phyloP scores from a whole-genome alignment of 2,888 invertebrate genomes.

The Eupithecia subumbrata region DNA sequence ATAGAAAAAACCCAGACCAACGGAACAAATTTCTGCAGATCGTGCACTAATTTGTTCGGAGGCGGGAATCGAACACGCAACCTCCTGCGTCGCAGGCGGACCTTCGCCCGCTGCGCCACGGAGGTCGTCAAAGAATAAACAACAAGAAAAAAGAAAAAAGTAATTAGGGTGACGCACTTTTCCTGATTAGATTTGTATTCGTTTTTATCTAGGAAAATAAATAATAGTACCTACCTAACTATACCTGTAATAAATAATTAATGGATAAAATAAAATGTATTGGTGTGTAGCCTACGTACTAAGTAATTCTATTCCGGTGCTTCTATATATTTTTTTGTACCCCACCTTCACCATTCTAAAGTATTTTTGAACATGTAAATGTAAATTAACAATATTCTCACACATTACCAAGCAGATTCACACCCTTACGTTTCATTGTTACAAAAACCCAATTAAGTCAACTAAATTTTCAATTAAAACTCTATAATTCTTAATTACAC shows the following conservation, averaged over 20 bases:
- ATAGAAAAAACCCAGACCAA: too few relatives aligned
- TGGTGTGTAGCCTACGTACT: not conserved
- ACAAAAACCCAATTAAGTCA: slow-evolving; percentile 32
- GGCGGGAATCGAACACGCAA: too few relatives aligned
- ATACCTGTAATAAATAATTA: too few relatives aligned
- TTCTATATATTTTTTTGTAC: not conserved
- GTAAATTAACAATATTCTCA: slow-evolving; percentile 18
- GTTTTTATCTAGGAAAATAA: too few relatives aligned
- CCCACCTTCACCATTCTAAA: not conserved
- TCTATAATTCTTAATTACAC: slow-evolving; percentile 42
- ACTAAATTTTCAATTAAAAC: slow-evolving; percentile 40
- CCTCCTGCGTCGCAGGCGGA: too few relatives aligned
- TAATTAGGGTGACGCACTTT: too few relatives aligned
- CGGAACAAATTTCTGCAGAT: too few relatives aligned
- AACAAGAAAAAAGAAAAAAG: not conserved
- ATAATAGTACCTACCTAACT: too few relatives aligned
- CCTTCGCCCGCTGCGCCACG: too few relatives aligned
- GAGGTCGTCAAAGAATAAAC: too few relatives aligned
- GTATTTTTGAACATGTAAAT: not conserved
- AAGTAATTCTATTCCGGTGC: not conserved
- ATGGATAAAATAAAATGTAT: too few relatives aligned
- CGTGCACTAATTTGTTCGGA: too few relatives aligned
- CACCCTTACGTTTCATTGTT: slow-evolving; percentile 35
- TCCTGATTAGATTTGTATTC: not conserved
- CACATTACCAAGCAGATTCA: slow-evolving; percentile 27